Percentiles rank a stretch among this genome's conserved stretches.
Conservation (phyloP, 2,797 vertebrate genomes). For the Typhlichthys eigenmanni region DNA sequence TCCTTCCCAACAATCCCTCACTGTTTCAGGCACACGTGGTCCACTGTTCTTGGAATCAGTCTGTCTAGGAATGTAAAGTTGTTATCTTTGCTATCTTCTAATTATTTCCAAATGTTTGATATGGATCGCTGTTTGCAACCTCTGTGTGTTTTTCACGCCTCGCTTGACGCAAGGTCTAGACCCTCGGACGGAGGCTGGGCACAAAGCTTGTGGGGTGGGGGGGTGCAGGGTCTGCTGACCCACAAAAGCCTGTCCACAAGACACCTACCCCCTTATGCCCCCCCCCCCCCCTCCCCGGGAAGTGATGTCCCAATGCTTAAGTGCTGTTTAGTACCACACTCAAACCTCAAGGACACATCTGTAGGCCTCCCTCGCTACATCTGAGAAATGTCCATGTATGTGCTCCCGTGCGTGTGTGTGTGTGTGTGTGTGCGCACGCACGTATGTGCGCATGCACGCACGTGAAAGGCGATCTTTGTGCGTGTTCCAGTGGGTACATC, state of each 20-base stretch:
- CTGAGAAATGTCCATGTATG: slow-evolving; percentile 2
- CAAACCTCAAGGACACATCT: slow-evolving; percentile 4
- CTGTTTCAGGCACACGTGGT: slow-evolving; percentile 26
- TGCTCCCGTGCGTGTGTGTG: slow-evolving; percentile 5
- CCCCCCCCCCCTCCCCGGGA: slow-evolving; percentile 15
- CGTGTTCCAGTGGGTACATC: slow-evolving; percentile 24
- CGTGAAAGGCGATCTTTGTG: slow-evolving; percentile 9
- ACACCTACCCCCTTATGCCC: background rate
- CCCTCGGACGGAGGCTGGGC: slow-evolving; percentile 32
- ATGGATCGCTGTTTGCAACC: slow-evolving; percentile 59
- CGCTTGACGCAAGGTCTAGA: slow-evolving; percentile 53
- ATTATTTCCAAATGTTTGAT: slow-evolving; percentile 76
- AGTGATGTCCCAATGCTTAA: slow-evolving; percentile 35
- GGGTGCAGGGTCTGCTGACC: slow-evolving; percentile 37
- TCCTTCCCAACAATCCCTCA: slow-evolving; percentile 27
- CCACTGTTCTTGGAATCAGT: background rate
- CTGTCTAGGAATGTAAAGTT: slow-evolving; percentile 45
- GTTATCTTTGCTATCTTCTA: slow-evolving; percentile 52
- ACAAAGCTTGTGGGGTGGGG: slow-evolving; percentile 35
- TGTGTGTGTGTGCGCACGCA: slow-evolving; percentile 1
- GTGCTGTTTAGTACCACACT: slow-evolving; percentile 30
- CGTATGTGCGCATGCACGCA: background rate
- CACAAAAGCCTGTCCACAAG: slow-evolving; percentile 10
- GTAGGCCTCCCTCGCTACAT: slow-evolving; percentile 3
- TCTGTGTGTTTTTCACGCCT: slow-evolving; percentile 43